phyloP scores from a whole-genome alignment of 2,113 vertebrate species.

The Zosterops pallidus region DNA sequence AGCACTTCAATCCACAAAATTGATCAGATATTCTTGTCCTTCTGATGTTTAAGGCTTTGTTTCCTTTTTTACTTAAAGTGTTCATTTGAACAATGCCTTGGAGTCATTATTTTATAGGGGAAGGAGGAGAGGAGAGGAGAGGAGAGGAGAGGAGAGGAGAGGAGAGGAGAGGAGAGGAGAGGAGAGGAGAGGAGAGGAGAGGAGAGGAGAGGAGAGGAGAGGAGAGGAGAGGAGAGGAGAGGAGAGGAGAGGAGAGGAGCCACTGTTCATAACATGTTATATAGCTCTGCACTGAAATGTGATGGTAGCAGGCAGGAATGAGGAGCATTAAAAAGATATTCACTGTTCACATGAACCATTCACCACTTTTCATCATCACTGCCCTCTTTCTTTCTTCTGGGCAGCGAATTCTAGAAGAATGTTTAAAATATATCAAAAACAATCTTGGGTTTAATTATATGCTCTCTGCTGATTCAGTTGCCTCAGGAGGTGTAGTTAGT shows the following conservation, averaged over 20 bases:
- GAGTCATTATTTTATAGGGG: not conserved
- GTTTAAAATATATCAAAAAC: not conserved
- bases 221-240: no score
- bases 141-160: not conserved
- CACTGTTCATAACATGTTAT: not conserved
- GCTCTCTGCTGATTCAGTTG: not conserved
- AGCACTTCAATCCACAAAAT: not conserved
- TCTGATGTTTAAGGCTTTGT: not conserved
- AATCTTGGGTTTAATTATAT: not conserved
- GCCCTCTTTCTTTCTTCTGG: not conserved
- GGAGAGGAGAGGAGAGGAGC: no score
- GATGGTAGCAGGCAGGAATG: not conserved
- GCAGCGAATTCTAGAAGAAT: constrained; percentile 2
- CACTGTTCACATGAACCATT: not conserved
- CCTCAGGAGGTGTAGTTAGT: not conserved
- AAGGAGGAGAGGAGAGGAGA: not conserved
- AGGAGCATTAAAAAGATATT: not conserved
- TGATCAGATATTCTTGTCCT: not conserved
- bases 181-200: no score
- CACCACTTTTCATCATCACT: not conserved
- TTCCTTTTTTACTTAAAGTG: not conserved
- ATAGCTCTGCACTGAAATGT: not conserved
- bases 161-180: not conserved
- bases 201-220: no score
- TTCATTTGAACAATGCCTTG: not conserved